phyloP scores from a whole-genome alignment of 1,140 invertebrate species.

The Daktulosphaira vitifoliae region DNA sequence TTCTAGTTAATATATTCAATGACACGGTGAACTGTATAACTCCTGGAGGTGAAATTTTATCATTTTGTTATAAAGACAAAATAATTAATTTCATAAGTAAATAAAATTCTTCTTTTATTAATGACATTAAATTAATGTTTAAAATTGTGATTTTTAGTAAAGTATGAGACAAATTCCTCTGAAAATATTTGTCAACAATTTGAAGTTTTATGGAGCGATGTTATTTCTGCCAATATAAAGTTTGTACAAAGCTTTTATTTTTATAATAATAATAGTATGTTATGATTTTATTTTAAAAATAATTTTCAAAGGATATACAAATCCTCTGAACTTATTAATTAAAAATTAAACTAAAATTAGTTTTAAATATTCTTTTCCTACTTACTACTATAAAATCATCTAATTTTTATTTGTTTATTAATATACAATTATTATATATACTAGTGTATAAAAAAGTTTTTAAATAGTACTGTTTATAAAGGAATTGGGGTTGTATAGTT shows the following conservation, averaged over 20 bases:
- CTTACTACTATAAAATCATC: too few species aligned
- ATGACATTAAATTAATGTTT: neutral
- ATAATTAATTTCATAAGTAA: constrained; percentile 23
- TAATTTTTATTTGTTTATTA: too few species aligned
- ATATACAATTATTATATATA: too few species aligned
- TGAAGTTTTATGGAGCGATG: neutral
- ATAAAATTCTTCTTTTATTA: too few species aligned
- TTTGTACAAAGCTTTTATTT: too few species aligned
- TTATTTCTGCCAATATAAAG: neutral
- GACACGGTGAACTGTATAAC: constrained; percentile 10
- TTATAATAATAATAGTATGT: too few species aligned
- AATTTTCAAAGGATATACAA: too few species aligned
- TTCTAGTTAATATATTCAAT: neutral
- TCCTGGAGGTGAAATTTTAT: constrained; percentile 14
- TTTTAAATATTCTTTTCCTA: too few species aligned
- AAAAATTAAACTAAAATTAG: neutral
- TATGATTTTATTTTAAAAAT: neutral
- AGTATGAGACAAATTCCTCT: neutral
- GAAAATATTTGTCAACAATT: neutral
- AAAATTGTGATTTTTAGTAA: neutral
- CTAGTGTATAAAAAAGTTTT: too few species aligned
- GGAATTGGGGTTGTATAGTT: too few species aligned
- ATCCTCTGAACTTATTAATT: too few species aligned
- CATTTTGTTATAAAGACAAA: constrained; percentile 9
- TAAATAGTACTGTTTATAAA: too few species aligned